Conservation (phyloP, 2,797 vertebrate species). For the Tenualosa ilisha region DNA sequence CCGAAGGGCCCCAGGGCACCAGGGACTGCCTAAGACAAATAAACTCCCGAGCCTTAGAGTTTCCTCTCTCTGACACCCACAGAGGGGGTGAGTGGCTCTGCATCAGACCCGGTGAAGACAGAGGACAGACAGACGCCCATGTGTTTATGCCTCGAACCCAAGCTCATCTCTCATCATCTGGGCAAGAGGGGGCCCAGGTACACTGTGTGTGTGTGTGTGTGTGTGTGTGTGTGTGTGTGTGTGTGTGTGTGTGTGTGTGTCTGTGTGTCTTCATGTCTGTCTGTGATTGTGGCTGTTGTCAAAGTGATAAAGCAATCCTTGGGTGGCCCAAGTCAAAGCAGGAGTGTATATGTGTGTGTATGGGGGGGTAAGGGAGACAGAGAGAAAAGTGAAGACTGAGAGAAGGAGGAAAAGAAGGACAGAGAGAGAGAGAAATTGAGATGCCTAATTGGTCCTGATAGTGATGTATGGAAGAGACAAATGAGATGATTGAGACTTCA, state of each 20-base stretch:
- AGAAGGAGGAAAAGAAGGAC: not conserved
- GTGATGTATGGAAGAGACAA: slow-evolving; percentile 75
- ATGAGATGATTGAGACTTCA: slow-evolving; percentile 79
- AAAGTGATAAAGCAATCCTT: slow-evolving; percentile 19
- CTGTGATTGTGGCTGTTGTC: not conserved
- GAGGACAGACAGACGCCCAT: slow-evolving; percentile 70
- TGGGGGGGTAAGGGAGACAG: not conserved
- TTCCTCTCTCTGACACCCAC: slow-evolving; percentile 69
- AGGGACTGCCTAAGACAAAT: slow-evolving; percentile 65
- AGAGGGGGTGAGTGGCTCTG: slow-evolving; percentile 58
- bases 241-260: not conserved
- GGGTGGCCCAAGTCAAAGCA: slow-evolving; percentile 55
- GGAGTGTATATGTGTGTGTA: slow-evolving; percentile 54
- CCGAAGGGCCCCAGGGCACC: slow-evolving; percentile 64
- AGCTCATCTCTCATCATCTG: slow-evolving; percentile 64
- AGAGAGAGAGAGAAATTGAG: slow-evolving; percentile 36
- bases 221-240: slow-evolving; percentile 36
- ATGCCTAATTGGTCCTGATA: slow-evolving; percentile 75
- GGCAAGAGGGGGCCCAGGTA: slow-evolving; percentile 61
- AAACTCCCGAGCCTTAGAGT: slow-evolving; percentile 57
- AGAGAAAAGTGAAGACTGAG: not conserved
- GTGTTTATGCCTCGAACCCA: slow-evolving; percentile 68
- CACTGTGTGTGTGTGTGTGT: slow-evolving; percentile 60
- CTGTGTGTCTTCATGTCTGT: not conserved
- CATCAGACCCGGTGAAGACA: slow-evolving; percentile 70